Conservation (phyloP, 2,888 invertebrate genomes). For the Achlya flavicornis region DNA sequence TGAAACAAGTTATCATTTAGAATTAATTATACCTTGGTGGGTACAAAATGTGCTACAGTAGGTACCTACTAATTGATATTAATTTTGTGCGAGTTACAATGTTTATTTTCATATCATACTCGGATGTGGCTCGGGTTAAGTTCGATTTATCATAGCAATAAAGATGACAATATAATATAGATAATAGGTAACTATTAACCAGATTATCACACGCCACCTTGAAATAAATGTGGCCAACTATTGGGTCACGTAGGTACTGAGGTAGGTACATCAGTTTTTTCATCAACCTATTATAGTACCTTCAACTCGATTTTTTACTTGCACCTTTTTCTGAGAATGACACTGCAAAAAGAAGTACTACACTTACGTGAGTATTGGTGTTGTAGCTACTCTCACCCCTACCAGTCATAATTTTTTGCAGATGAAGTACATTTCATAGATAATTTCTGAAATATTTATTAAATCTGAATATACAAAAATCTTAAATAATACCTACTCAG, state of each 20-base stretch:
- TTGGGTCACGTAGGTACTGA: not conserved
- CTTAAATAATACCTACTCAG: not conserved
- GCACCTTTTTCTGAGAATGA: constrained; percentile 5
- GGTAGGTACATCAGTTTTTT: not conserved
- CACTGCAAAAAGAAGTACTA: not conserved
- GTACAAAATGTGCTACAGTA: too few species aligned
- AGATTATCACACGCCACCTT: not conserved
- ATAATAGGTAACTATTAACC: not conserved
- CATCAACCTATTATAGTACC: constrained; percentile 2
- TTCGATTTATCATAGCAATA: not conserved
- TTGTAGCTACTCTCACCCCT: too few species aligned
- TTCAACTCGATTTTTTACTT: constrained; percentile 5
- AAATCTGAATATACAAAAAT: too few species aligned
- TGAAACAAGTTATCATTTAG: not conserved
- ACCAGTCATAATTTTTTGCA: too few species aligned
- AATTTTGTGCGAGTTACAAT: not conserved
- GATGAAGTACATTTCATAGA: not conserved
- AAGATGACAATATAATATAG: not conserved
- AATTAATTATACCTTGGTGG: not conserved
- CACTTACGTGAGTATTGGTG: not conserved
- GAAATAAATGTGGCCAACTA: not conserved
- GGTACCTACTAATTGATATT: too few species aligned
- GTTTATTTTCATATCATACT: not conserved
- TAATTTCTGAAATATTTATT: not conserved
- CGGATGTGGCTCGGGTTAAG: not conserved